These are phyloP conservation scores for Aporrectodea caliginosa DNA, from an alignment of 1,140 invertebrate genomes.

Conservation along the genomic window DNA sequence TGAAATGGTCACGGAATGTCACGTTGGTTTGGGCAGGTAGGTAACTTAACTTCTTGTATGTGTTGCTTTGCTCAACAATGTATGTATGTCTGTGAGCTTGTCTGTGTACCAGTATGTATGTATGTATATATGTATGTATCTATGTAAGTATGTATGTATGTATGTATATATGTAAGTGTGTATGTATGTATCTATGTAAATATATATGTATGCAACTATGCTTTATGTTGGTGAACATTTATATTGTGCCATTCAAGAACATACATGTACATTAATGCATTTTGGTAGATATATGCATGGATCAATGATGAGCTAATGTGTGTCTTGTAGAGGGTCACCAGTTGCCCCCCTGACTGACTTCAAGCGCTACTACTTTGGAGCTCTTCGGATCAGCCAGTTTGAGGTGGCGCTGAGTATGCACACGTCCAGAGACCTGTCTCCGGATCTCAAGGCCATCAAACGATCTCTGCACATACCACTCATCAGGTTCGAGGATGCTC, in stretches of 20 bases:
- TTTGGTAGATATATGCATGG: background rate
- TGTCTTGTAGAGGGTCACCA: conserved; percentile 64
- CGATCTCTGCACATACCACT: conserved; percentile 78
- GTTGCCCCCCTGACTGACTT: conserved; percentile 75
- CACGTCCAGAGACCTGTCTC: conserved; percentile 74
- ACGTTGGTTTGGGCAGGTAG: conserved; percentile 60
- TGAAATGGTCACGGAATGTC: conserved; percentile 67
- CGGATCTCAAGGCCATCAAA: conserved; percentile 75
- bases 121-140: background rate
- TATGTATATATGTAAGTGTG: background rate
- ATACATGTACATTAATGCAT: too few species aligned
- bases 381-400: conserved; percentile 73
- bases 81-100: background rate
- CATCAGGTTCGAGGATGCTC: conserved; percentile 93
- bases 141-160: background rate
- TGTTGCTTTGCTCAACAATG: background rate
- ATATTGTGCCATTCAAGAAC: too few species aligned
- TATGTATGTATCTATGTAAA: too few species aligned
- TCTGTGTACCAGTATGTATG: background rate
- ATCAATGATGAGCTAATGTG: background rate
- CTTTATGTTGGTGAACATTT: too few species aligned
- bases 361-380: conserved; percentile 78
- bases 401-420: conserved; percentile 78
- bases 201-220: too few species aligned
- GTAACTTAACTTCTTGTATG: background rate